A percentile compares a stretch with the other conserved stretches of the same genome.
Evolutionary conservation across 2,888 invertebrate genomes (phyloP).

Genomic region (Habroteleia sp.): DNA sequence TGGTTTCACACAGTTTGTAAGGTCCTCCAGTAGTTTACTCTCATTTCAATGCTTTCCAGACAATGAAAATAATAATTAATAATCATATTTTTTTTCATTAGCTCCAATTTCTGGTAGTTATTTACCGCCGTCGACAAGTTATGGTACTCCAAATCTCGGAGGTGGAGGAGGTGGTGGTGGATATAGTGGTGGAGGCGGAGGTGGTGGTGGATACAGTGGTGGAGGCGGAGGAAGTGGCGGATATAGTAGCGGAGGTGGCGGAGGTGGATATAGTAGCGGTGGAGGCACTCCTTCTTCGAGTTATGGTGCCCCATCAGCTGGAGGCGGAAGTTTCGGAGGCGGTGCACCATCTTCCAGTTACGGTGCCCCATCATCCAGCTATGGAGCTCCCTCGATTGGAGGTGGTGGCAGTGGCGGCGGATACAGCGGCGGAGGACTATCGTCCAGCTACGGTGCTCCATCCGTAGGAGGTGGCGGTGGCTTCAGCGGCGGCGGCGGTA

Average conservation of each 20-base stretch:
- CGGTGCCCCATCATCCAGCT: conserved; percentile 82
- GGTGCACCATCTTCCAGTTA: conserved; percentile 70
- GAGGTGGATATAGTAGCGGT: conserved; percentile 64
- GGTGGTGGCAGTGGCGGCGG: conserved; percentile 69
- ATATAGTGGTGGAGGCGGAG: conserved; percentile 61
- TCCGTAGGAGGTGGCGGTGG: conserved; percentile 54
- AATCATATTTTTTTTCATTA: conserved; percentile 64
- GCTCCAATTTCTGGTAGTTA: conserved; percentile 84
- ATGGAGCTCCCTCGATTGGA: conserved; percentile 77
- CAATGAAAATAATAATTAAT: too few relatives aligned
- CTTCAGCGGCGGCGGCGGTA: conserved; percentile 73
- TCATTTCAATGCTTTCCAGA: too few relatives aligned
- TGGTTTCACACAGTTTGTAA: conserved; percentile 15
- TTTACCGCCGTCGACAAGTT: conserved; percentile 83
- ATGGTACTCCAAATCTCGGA: conserved; percentile 79
- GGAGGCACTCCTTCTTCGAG: conserved; percentile 71
- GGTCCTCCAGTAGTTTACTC: too few relatives aligned
- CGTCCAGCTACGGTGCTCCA: conserved; percentile 31
- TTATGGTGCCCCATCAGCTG: conserved; percentile 24
- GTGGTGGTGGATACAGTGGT: conserved; percentile 63
- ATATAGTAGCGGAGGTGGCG: too few relatives aligned
- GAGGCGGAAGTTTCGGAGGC: conserved; percentile 60
- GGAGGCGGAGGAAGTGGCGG: conserved; percentile 61
- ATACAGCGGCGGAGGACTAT: conserved; percentile 64
- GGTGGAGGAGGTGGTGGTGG: conserved; percentile 70